Percentiles rank a stretch among this genome's conserved stretches.
phyloP scores from a whole-genome alignment of 2,888 invertebrate genomes.

The Lampropteryx suffumata region DNA sequence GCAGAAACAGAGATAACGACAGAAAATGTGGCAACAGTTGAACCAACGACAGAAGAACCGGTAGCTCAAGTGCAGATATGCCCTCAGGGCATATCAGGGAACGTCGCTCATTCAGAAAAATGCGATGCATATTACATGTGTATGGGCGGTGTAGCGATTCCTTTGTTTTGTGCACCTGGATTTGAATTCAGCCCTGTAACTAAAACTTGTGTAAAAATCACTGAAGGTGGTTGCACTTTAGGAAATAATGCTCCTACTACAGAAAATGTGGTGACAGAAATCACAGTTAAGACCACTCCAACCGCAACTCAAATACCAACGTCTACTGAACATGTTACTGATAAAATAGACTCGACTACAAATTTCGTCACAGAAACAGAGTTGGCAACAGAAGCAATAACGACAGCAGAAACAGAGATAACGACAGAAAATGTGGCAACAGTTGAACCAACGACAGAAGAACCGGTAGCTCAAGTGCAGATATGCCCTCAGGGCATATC shows the following conservation, averaged over 20 bases:
- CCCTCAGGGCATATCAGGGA: not conserved
- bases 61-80: not conserved
- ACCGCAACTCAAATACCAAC: too few relatives aligned
- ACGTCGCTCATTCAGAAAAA: not conserved
- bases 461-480: not conserved
- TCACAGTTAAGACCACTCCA: too few relatives aligned
- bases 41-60: not conserved
- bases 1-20: not conserved
- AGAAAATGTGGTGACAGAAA: not conserved
- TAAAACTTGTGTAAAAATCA: conserved; percentile 26
- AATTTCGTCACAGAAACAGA: too few relatives aligned
- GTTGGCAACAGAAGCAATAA: not conserved
- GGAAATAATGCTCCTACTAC: not conserved
- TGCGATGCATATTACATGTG: conserved; percentile 1
- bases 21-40: not conserved
- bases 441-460: not conserved
- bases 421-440: not conserved
- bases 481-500: not conserved
- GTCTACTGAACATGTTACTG: too few relatives aligned
- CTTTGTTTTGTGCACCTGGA: not conserved
- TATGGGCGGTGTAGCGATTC: not conserved
- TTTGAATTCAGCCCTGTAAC: not conserved
- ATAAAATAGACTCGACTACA: too few relatives aligned
- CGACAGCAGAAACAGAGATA: not conserved
- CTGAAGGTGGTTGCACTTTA: conserved; percentile 33